A percentile compares a stretch with the other conserved stretches of the same genome.
Conservation (phyloP, 2,797 vertebrate species). For the Pteronotus mesoamericanus region DNA sequence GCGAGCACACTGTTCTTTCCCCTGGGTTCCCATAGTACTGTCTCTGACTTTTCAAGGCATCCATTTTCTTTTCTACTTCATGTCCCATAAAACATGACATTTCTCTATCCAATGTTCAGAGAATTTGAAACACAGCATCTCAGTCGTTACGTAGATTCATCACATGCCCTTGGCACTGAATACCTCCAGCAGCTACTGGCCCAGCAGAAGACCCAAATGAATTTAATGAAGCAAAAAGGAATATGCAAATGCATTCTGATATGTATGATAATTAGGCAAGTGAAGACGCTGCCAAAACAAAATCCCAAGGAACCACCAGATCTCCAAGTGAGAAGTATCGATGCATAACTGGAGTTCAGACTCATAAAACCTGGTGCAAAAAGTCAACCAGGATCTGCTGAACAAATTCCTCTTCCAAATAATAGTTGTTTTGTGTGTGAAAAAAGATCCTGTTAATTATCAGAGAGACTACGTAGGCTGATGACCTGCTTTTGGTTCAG, state of each 20-base stretch:
- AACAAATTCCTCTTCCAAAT: background rate
- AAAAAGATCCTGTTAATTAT: background rate
- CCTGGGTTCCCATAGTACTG: background rate
- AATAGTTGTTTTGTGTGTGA: background rate
- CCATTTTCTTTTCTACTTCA: background rate
- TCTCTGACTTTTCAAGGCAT: background rate
- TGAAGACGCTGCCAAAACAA: background rate
- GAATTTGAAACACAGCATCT: background rate
- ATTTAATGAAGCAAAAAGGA: background rate
- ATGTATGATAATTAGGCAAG: background rate
- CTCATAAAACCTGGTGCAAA: background rate
- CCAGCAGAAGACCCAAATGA: background rate
- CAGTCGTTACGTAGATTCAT: background rate
- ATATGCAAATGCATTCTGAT: background rate
- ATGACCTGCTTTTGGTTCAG: background rate
- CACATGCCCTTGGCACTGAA: background rate
- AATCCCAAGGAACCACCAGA: background rate
- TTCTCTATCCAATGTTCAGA: background rate
- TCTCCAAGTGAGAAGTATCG: background rate
- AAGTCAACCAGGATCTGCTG: background rate
- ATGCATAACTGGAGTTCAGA: background rate
- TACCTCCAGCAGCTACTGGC: background rate
- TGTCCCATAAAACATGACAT: background rate
- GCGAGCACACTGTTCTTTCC: background rate
- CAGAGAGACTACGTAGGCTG: background rate